Evolutionary conservation across 2,113 vertebrate genomes (phyloP).

Genomic region (Asarcornis scutulata): DNA sequence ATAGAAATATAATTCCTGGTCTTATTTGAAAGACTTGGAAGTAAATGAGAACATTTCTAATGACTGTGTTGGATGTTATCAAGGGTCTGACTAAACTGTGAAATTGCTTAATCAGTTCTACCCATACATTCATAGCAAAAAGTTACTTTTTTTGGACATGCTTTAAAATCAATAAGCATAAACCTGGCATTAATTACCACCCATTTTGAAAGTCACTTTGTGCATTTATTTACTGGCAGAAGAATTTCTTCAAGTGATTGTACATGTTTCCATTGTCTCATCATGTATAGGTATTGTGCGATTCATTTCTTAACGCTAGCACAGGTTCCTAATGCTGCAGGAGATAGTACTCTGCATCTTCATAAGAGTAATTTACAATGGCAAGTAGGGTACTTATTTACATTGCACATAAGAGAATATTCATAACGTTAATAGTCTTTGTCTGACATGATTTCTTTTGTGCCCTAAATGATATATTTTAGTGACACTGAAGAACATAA

Average conservation of each 20-base stretch:
- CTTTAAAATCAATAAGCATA: background rate
- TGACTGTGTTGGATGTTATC: background rate
- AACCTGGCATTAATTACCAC: background rate
- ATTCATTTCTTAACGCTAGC: background rate
- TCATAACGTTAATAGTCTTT: background rate
- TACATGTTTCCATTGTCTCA: background rate
- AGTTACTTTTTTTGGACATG: background rate
- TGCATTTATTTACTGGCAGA: background rate
- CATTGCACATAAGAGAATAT: background rate
- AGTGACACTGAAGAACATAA: background rate
- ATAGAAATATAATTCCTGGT: background rate
- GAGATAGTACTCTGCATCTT: background rate
- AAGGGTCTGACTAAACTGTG: background rate
- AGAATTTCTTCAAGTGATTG: background rate
- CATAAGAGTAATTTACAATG: background rate
- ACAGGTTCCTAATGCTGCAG: background rate
- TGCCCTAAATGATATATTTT: background rate
- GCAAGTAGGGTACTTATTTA: background rate
- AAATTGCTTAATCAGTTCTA: background rate
- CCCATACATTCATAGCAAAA: background rate
- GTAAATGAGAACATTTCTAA: background rate
- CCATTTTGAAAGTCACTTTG: background rate
- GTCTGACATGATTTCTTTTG: background rate
- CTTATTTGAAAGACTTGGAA: background rate
- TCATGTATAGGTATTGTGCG: background rate